Evolutionary conservation across 1,140 invertebrate genomes (phyloP).

Genomic region (Hormaphis cornu): DNA sequence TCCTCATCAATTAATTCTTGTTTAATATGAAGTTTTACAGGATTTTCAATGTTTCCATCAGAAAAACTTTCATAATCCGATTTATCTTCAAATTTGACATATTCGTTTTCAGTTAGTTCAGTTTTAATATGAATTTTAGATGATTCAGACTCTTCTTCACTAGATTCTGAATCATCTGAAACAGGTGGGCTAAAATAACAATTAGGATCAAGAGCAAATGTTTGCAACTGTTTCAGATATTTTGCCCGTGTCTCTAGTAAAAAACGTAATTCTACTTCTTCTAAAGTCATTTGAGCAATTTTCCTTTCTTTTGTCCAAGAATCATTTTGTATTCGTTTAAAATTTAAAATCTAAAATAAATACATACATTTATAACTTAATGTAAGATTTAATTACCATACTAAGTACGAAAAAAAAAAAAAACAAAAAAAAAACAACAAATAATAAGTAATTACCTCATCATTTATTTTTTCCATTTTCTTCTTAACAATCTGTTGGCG

Average conservation of each 20-base stretch:
- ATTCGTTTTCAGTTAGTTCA: not conserved
- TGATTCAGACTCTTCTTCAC: not conserved
- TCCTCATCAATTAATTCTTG: not conserved
- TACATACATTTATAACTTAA: not conserved
- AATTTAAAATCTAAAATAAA: slow-evolving; percentile 29
- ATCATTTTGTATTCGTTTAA: slow-evolving; percentile 16
- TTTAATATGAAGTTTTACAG: not conserved
- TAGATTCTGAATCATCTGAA: slow-evolving; percentile 12
- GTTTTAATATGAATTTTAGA: slow-evolving; percentile 6
- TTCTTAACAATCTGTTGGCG: slow-evolving; percentile 57
- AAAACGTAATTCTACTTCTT: not conserved
- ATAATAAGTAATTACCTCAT: slow-evolving; percentile 48
- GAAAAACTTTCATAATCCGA: not conserved
- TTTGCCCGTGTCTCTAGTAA: not conserved
- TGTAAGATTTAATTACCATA: too few species aligned
- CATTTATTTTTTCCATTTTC: slow-evolving; percentile 58
- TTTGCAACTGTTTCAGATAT: not conserved
- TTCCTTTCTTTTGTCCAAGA: not conserved
- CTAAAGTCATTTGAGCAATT: slow-evolving; percentile 3
- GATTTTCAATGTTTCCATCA: not conserved
- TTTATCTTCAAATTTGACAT: not conserved
- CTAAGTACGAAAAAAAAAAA: too few species aligned
- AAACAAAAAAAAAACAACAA: too few species aligned
- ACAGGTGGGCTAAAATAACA: not conserved
- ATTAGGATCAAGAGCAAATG: not conserved